phyloP scores from a whole-genome alignment of 2,888 invertebrate species.

The Cosmorhoe ocellata region DNA sequence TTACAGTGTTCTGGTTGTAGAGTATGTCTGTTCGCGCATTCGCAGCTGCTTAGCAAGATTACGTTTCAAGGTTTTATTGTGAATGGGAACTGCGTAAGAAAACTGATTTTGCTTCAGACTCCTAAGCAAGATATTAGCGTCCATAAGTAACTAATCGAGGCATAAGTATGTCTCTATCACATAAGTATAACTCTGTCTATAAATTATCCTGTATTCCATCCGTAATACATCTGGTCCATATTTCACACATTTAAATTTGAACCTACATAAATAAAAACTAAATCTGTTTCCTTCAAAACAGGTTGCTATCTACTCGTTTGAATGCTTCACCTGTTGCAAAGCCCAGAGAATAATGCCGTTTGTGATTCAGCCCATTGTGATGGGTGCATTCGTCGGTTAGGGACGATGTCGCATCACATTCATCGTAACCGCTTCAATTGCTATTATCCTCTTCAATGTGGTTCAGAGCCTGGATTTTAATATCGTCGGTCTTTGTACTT shows the following conservation, averaged over 20 bases:
- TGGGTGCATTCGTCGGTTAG: slow-evolving; percentile 36
- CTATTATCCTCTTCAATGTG: slow-evolving; percentile 15
- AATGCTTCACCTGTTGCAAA: slow-evolving; percentile 62
- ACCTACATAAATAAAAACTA: not conserved
- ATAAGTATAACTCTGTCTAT: no score
- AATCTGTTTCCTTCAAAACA: slow-evolving; percentile 24
- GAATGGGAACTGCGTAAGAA: slow-evolving; percentile 55
- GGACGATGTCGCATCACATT: slow-evolving; percentile 35
- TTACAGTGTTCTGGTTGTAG: slow-evolving; percentile 11
- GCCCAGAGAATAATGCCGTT: slow-evolving; percentile 50
- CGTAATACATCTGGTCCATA: slow-evolving; percentile 1
- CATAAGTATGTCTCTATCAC: no score
- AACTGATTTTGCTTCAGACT: slow-evolving; percentile 28
- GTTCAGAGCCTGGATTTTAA: slow-evolving; percentile 7
- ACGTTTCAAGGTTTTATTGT: slow-evolving; percentile 66
- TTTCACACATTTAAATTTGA: slow-evolving; percentile 12
- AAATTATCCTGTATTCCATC: not conserved
- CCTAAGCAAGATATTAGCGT: not conserved
- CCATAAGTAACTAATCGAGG: not conserved
- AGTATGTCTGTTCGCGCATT: slow-evolving; percentile 39
- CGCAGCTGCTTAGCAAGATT: slow-evolving; percentile 57
- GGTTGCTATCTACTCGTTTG: slow-evolving; percentile 36
- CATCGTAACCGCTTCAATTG: slow-evolving; percentile 25
- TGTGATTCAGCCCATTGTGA: slow-evolving; percentile 55
- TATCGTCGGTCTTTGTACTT: slow-evolving; percentile 5